Base-by-base conservation (phyloP, 2,888 invertebrate genomes). In the Strigamia crassipes region DNA sequence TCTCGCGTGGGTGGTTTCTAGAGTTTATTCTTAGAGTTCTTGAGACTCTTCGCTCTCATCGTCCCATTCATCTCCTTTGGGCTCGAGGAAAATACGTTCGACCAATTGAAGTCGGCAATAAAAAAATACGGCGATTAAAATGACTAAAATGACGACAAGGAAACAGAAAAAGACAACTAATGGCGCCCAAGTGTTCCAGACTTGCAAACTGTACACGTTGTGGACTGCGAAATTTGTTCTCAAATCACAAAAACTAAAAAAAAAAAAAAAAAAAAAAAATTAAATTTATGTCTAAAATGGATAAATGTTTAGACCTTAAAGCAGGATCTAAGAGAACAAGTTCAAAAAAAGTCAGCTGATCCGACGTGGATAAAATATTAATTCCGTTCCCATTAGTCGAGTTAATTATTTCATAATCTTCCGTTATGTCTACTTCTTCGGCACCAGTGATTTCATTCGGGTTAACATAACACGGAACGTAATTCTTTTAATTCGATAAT, bases 161-260 rank as follows among this genome's bases (percentile, higher is more conserved):
- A 78, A 78, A 41, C 78, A 13, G n/a, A 78, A 42, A 23, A 38
- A 78, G 6, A 78, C 78, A 12, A 78, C 42, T 42, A 13, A 41
- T 23, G 78, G 78, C 13, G 34, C 13, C 38, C 42, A 78, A 2
- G 78, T 78, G 78, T 42, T 42, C 41, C 42, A 42, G 1, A 42
- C 78, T 42, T 78, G 21, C 0, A 41, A n/a, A 13, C 78, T 78
- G 78, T 41, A 78, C 15, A 78, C 42, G 10, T 78, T 78, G 78
- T 78, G 42, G 1, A 78, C 78, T 18, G 78, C 78, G 13, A 78
- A 78, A 42, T 78, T 21, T 6, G 78, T 78, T 78, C 78, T 38
- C 18, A 78, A 41, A n/a, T 78, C 78, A 38, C 78, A 78, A 18
- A 78, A 78, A 78, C 78, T 77, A 10, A 23, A 31, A 12, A 10